phyloP scores from a whole-genome alignment of 2,113 vertebrate genomes.

The Agapornis roseicollis region DNA sequence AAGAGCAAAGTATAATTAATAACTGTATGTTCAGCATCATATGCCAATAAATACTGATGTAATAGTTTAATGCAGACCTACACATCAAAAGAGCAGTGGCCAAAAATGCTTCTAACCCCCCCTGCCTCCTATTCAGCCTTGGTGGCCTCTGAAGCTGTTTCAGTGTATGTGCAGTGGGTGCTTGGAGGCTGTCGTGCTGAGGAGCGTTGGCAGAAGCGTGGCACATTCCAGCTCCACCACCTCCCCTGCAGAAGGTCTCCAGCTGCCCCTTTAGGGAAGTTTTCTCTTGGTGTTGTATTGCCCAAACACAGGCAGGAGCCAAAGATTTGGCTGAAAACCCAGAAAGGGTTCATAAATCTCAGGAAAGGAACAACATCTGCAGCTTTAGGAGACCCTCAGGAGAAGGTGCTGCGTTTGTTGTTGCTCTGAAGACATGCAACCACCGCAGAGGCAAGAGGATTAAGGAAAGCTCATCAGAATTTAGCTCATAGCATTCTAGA shows the following conservation, averaged over 20 bases:
- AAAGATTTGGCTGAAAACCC: background rate
- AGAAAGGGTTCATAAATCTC: background rate
- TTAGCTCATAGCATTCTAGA: rapidly evolving
- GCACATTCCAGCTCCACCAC: background rate
- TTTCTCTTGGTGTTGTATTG: background rate
- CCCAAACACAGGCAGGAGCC: background rate
- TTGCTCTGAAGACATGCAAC: background rate
- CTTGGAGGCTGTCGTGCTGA: background rate
- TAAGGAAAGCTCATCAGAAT: background rate
- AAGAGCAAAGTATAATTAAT: background rate
- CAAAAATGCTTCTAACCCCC: background rate
- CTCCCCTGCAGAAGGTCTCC: background rate
- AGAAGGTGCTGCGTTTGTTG: background rate
- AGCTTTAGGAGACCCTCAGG: background rate
- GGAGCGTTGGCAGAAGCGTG: background rate
- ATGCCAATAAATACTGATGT: background rate
- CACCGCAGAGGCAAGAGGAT: background rate
- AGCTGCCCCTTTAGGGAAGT: background rate
- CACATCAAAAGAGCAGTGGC: background rate
- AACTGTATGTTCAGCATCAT: background rate
- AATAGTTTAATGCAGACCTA: background rate
- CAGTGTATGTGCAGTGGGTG: rapidly evolving
- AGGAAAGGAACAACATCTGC: background rate
- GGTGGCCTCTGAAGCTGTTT: background rate
- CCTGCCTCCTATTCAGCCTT: background rate